Conservation (phyloP, 2,888 invertebrate genomes). For the Sesamia inferens region DNA sequence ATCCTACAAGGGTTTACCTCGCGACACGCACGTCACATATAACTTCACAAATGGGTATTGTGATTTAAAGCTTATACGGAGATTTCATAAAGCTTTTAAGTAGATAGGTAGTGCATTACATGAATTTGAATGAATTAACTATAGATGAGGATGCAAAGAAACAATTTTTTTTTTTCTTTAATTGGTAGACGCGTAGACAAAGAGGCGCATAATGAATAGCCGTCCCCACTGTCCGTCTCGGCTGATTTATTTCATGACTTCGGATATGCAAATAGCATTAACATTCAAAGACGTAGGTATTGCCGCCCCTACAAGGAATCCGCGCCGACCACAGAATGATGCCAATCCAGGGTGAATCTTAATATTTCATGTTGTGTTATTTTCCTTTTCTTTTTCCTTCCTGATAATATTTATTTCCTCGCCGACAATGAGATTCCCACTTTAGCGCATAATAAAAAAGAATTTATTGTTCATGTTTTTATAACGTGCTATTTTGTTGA, state of each 20-base stretch:
- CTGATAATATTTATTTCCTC: constrained; percentile 89
- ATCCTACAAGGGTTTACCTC: constrained; percentile 81
- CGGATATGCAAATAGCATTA: constrained; percentile 90
- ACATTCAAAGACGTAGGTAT: constrained; percentile 88
- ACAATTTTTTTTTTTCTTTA: constrained; percentile 80
- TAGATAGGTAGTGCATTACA: constrained; percentile 38
- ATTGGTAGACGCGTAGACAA: constrained; percentile 86
- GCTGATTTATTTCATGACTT: constrained; percentile 90
- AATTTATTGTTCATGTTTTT: constrained; percentile 90
- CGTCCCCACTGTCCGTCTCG: constrained; percentile 88
- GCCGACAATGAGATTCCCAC: constrained; percentile 90
- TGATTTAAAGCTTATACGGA: constrained; percentile 80
- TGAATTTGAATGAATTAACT: constrained; percentile 41
- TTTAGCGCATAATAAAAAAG: constrained; percentile 89
- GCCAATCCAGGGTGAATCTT: constrained; percentile 90
- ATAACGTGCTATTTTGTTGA: constrained; percentile 86
- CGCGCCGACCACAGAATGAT: constrained; percentile 87
- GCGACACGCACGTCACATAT: constrained; percentile 68
- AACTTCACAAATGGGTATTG: constrained; percentile 80
- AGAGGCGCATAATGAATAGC: constrained; percentile 84
- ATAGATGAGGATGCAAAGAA: constrained; percentile 44
- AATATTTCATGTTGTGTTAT: constrained; percentile 90
- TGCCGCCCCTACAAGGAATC: constrained; percentile 84
- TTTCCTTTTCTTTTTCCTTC: constrained; percentile 88
- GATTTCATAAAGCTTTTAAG: constrained; percentile 67